A percentile compares a stretch with the other conserved stretches of the same genome.
Conservation (phyloP, 1,140 invertebrate genomes). For the Telenomus remus region DNA sequence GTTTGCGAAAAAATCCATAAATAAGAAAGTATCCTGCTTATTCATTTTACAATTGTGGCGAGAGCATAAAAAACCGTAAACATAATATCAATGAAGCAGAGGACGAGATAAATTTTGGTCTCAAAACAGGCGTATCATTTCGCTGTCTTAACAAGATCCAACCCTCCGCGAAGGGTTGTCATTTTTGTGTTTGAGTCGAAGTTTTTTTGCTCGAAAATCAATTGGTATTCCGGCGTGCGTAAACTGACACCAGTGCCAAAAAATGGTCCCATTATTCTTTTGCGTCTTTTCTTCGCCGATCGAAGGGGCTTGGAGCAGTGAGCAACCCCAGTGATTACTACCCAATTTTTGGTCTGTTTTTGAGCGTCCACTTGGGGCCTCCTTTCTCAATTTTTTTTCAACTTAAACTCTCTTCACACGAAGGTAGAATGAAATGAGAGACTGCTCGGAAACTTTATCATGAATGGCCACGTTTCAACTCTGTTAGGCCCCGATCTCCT, state of each 20-base stretch:
- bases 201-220: constrained; percentile 28
- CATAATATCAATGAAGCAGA: too few relatives aligned
- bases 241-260: constrained; percentile 50
- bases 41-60: too few relatives aligned
- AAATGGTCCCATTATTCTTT: constrained; percentile 44
- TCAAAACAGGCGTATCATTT: constrained; percentile 11
- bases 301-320: constrained; percentile 37
- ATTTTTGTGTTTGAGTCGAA: constrained; percentile 15
- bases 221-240: constrained; percentile 27
- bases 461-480: constrained; percentile 23
- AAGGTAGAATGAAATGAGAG: constrained; percentile 8
- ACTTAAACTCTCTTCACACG: constrained; percentile 46
- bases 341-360: constrained; percentile 52
- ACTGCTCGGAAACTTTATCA: constrained; percentile 11
- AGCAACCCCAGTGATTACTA: constrained; percentile 36
- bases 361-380: constrained; percentile 31
- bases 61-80: too few relatives aligned
- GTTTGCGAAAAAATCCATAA: too few relatives aligned
- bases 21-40: too few relatives aligned
- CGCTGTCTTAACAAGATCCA: constrained; percentile 17
- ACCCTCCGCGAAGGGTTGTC: constrained; percentile 40
- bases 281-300: constrained; percentile 47
- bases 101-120: too few relatives aligned
- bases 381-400: constrained; percentile 23
- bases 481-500: constrained; percentile 23